These are phyloP conservation scores for Pseudopipra pipra DNA, from an alignment of 2,113 vertebrate species.

Conservation along the genomic window DNA sequence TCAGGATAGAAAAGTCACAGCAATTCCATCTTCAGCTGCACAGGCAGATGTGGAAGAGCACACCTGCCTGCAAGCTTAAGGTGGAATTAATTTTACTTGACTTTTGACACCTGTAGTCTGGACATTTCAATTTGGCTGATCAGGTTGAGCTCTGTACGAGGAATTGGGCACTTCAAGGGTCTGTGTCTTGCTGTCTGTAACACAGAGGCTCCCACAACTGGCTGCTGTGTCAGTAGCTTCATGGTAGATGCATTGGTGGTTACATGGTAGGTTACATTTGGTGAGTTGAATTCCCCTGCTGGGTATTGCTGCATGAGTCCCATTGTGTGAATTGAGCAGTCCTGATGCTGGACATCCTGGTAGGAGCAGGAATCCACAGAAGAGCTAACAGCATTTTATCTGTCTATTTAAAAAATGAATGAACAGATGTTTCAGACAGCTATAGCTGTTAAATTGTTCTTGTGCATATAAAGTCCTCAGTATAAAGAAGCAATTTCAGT, in stretches of 20 bases:
- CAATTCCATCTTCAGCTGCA: not conserved
- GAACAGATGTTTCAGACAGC: not conserved
- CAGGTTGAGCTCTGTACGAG: not conserved
- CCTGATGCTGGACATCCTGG: not conserved
- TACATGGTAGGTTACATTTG: no score
- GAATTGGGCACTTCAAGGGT: not conserved
- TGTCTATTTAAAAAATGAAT: not conserved
- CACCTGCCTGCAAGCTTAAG: not conserved
- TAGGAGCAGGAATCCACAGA: not conserved
- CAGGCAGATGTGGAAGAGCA: not conserved
- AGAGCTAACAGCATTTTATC: not conserved
- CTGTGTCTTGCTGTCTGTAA: not conserved
- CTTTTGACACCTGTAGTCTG: not conserved
- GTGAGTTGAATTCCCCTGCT: not conserved
- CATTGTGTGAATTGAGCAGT: not conserved
- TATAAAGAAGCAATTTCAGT: conserved; percentile 4
- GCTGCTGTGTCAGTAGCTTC: not conserved
- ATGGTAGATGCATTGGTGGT: not conserved
- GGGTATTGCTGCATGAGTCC: not conserved
- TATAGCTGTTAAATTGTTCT: not conserved
- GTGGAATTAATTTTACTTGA: not conserved
- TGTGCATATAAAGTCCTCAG: not conserved
- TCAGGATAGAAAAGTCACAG: not conserved
- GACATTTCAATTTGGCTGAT: not conserved
- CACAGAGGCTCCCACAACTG: not conserved